Evolutionary conservation across 2,113 vertebrate species (phyloP), one percentile per base, ranked within the genome.

Genomic region (Misgurnus anguillicaudatus): DNA sequence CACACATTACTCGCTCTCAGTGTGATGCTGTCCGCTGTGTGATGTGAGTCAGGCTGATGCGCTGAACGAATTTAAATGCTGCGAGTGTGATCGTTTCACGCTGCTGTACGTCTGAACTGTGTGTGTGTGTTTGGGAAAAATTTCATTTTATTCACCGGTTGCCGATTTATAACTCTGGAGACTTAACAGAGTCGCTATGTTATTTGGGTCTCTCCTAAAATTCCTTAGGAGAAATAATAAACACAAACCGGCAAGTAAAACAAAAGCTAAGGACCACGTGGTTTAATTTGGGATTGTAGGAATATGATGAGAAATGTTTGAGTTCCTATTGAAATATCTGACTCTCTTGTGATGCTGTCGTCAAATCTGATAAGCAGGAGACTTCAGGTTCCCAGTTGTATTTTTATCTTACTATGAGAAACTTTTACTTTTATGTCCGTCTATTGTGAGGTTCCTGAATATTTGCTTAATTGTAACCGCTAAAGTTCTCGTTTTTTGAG

Each of bases 381-480:
- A n/a, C 6, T 41, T 41, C 31, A 11, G 21, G 31, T 63, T 13
- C 24, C 66, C 66, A 51, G 4, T 51, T 9, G 19, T 17, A 31
- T 51, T 4, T 51, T 36, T 7, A 10, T 51, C 66, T 24, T 7
- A 9, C 24, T 31, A 31, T 3, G 3, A 31, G 24, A 31, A 31
- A 31, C 24, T 21, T 70, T 48, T 9, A 6, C 58, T 17, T 58
- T 61, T 31, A 74, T 74, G 57, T 74, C 19, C 62, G 7, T 62
- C 57, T 31, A 8, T 41, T 4, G 39, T 61, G 70, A 60, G 55
- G n/a, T 57, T 71, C 51, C 69, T 58, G 36, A 58, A 73, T 61
- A 60, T 73, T 39, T 47, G 71, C 55, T 74, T 55, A 74, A n/a
- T 58, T 61, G 6, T 61, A 8, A 3, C 39, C 4, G n/a, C 38